Percentiles rank a stretch among this genome's conserved stretches.
Evolutionary conservation across 2,888 invertebrate genomes (phyloP).

Genomic region (Eupithecia subfuscata): DNA sequence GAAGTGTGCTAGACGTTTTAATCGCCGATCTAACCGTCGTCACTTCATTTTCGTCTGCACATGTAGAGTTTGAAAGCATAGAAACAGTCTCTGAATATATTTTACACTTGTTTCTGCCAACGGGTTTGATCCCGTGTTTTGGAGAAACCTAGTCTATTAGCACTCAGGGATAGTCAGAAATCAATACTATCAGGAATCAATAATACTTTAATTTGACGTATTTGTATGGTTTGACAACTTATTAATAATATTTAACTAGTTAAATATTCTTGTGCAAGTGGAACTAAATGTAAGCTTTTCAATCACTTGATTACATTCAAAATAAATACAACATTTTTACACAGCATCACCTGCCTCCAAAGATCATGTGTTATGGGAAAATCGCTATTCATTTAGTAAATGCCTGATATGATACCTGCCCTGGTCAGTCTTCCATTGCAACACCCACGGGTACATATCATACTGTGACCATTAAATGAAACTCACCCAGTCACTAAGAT

Average conservation of each 20-base stretch:
- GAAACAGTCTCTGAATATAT: constrained; percentile 2
- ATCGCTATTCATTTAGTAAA: neutral
- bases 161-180: too few relatives aligned
- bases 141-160: too few relatives aligned
- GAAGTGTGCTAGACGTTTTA: constrained; percentile 65
- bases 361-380: neutral
- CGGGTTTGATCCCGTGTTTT: too few relatives aligned
- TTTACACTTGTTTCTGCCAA: neutral
- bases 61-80: neutral
- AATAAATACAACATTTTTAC: too few relatives aligned
- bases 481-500: neutral
- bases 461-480: neutral
- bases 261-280: too few relatives aligned
- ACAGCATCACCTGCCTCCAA: neutral
- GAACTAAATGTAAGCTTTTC: too few relatives aligned
- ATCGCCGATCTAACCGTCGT: constrained; percentile 76
- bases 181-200: too few relatives aligned
- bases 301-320: too few relatives aligned
- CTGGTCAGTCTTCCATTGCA: neutral
- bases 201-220: too few relatives aligned
- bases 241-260: too few relatives aligned
- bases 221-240: too few relatives aligned
- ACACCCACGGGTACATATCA: neutral
- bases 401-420: neutral
- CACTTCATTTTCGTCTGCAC: constrained; percentile 59